Evolutionary conservation across 2,888 invertebrate species (phyloP), one percentile per base, ranked within the genome.

Genomic region (Nomada goodeniana): DNA sequence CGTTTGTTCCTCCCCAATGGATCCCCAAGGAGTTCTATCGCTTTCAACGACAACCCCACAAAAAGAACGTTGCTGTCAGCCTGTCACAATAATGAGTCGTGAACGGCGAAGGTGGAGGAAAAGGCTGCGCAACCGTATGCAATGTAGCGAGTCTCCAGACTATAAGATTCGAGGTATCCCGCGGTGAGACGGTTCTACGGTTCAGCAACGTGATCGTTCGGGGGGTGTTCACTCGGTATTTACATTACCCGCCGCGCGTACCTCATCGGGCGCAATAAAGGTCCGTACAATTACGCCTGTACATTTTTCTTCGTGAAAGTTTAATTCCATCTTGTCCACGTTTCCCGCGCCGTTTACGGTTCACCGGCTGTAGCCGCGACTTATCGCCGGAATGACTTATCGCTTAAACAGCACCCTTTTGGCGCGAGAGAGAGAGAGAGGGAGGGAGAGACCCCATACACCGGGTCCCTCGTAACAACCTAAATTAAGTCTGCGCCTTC

Each of bases 371-470:
- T 53, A 80, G 76, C 77, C 76, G 76, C 64, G 86, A 89, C 91
- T 92, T 92, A 92, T 93, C 91, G 90, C 89, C 89, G 86, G 89
- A 91, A 92, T 92, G 92, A 92, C 91, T 91, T 92, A 92, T 92
- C 91, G 92, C 86, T 89, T 79, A 84, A 84, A 86, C 86, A 88
- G 83, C 85, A 82, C 76, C 76, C 83, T 88, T 83, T 89, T 86
- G 67, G 78, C 84, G 84, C 87, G 29, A 29, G 7, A 36, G 36
- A 36, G 36, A 29, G 29, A 36, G 36, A 7, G 36, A 7, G 36
- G 7, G 36, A 2, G 26, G 2, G 26, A 26, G 87, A 82, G 74
- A 55, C 20, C 64, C 70, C 63, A 72, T 59, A 69, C 52, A 76
- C 71, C 73, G 70, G 77, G 73, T 65, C 76, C 44, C 70, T 64